Conservation (phyloP, 2,888 invertebrate species). For the Orthonychiurus folsomi region DNA sequence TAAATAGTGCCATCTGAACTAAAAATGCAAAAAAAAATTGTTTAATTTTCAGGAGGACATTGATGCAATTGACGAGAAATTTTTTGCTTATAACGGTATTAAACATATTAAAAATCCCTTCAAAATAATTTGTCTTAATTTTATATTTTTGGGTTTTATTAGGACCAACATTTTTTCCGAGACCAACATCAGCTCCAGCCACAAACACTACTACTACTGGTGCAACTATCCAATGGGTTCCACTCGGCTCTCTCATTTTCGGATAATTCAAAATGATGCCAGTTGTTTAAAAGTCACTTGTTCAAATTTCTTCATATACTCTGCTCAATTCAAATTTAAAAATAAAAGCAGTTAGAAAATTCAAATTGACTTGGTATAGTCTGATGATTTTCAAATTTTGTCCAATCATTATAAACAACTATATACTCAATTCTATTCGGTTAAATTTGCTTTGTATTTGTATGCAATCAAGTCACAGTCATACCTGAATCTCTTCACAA, state of each 20-base stretch:
- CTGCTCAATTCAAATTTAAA: background rate
- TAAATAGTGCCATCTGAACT: too few relatives aligned
- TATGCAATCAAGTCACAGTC: too few relatives aligned
- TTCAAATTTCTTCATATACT: background rate
- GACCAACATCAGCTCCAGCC: background rate
- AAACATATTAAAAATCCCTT: background rate
- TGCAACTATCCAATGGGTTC: background rate
- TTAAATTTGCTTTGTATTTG: too few relatives aligned
- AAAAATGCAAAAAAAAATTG: too few relatives aligned
- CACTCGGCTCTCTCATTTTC: background rate
- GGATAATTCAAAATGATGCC: background rate
- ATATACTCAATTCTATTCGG: too few relatives aligned
- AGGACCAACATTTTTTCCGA: background rate
- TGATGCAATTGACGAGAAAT: background rate
- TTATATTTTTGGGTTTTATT: background rate
- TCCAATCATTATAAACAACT: too few relatives aligned
- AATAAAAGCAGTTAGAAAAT: too few relatives aligned
- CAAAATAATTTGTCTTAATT: background rate
- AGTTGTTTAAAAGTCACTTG: background rate
- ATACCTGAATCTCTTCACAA: too few relatives aligned
- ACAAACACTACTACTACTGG: background rate
- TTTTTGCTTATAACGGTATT: background rate
- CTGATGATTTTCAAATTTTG: too few relatives aligned
- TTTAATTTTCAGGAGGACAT: too few relatives aligned
- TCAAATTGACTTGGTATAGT: too few relatives aligned